Base-by-base conservation (phyloP, 2,888 invertebrate species). In the Nemotelus nigrinus region DNA sequence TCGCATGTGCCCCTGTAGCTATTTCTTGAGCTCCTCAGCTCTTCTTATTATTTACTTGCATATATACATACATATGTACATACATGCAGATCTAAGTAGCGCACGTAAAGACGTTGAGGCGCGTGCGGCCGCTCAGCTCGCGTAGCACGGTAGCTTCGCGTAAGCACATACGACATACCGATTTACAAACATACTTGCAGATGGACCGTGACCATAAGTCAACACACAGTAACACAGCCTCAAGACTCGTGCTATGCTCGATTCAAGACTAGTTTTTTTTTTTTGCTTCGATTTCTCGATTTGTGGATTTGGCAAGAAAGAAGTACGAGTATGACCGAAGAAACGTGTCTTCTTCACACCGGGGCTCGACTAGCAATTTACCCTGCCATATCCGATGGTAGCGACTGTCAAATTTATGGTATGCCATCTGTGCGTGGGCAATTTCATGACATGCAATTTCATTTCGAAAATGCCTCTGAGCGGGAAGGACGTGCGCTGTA, bases 131-230 rank as follows among this genome's bases (percentile, higher is more conserved):
- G 79, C 80, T 80, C 80, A 79, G 81, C 82, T 81, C 82, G 85
- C 86, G 86, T 85, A 85, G 83, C 84, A 86, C 85, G 81, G 85
- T 85, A 85, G 86, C 86, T 81, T 80, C 70, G 80, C 78, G 74
- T 60, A 41, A 39, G 60, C 74, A 70, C 70, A 70, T 70, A 60
- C 74, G 55, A 71, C 43, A 60, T 50, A 74, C 57, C 39, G 74
- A 63, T 63, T 60, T 74, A 63, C 74, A 63, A 74, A 74, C 74
- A 74, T 74, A 74, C 74, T 60, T 74, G 74, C 60, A 74, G 70
- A 74, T 74, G 74, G 60, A 74, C 74, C 74, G 48, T 74, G 70
- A 55, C 70, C 53, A 53, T 43, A 70, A 70, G 39, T 53, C 55
- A 70, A 47, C 70, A 25, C 25, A 70, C 53, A 70, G 70, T 43